Base-by-base conservation (phyloP, 2,888 invertebrate genomes). In the Serripes groenlandicus region DNA sequence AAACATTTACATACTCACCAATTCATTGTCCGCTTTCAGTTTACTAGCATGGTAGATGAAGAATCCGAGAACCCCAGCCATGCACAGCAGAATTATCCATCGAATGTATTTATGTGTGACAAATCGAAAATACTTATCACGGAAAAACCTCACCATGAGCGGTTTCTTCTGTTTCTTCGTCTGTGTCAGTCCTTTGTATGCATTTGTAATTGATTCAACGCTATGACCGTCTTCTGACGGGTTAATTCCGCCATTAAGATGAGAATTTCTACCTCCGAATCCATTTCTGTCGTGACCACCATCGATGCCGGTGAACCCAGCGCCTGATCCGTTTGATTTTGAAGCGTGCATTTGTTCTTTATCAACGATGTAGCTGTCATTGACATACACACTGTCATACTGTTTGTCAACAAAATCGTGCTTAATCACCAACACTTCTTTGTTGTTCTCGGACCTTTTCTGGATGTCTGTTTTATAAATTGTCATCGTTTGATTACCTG, bases 1-100 rank as follows among this genome's bases (percentile, higher is more conserved):
- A n/a, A 56, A 7, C 11, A 26, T 26, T 30, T 30, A 21, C 42
- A 68, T n/a, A 83, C 86, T 79, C 78, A 93, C 93, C 88, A 90
- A 86, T 86, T 92, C 92, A 62, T 92, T 91, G 52, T 93, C 91
- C 23, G 91, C 89, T 72, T 90, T 79, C 60, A 93, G 78, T 23
- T 54, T 80, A 11, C 90, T 84, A 7, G 90, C 90, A n/a, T 88
- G 87, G 58, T 89, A 86, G 18, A 87, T 81, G 49, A 91, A 88
- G 42, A 89, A 79, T 0, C 75, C 75, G 7, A 92, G 69, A 18
- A 90, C 58, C 2, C 49, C 81, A 1, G 78, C 79, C 77, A 88
- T 90, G 15, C 88, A 52, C 0, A 77, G 78, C 23, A 93, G 74
- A 28, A 92, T 85, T 11, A 90, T 42, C 89, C 91, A 91, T n/a